Evolutionary conservation across 2,888 invertebrate genomes (phyloP).

Genomic region (Nomada hirtipes): DNA sequence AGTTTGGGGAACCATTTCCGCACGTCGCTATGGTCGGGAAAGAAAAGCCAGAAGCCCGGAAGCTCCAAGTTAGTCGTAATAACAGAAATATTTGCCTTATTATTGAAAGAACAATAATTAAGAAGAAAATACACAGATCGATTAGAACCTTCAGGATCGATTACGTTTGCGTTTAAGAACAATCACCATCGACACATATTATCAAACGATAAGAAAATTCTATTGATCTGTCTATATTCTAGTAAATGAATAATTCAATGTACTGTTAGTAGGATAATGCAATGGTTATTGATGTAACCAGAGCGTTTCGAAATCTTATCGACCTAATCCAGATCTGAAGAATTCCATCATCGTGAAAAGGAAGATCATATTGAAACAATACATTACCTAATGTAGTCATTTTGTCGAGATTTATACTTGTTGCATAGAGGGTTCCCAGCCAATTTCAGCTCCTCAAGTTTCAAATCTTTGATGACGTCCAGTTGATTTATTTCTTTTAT

Average conservation of each 20-base stretch:
- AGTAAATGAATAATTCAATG: background rate
- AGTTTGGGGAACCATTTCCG: conserved; percentile 95
- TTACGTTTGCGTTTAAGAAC: background rate
- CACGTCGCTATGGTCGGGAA: conserved; percentile 92
- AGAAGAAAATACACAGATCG: conserved; percentile 21
- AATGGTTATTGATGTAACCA: background rate
- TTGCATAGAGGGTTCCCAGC: conserved; percentile 93
- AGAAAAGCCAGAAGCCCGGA: conserved; percentile 84
- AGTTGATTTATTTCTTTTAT: conserved; percentile 88
- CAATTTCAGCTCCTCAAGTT: conserved; percentile 91
- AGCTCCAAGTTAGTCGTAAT: conserved; percentile 77
- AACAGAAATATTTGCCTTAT: conserved; percentile 66
- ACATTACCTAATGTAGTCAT: conserved; percentile 92
- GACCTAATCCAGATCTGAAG: conserved; percentile 1
- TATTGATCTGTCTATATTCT: conserved; percentile 18
- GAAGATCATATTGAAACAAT: conserved; percentile 44
- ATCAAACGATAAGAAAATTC: conserved; percentile 1
- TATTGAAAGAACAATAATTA: conserved; percentile 39
- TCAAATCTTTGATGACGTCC: conserved; percentile 89
- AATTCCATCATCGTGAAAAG: conserved; percentile 33
- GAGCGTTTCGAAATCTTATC: conserved; percentile 11
- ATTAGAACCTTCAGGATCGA: conserved; percentile 30
- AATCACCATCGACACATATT: background rate
- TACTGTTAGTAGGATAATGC: background rate
- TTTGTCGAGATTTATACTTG: conserved; percentile 89